These are phyloP conservation scores for Agraylea sexmaculata DNA, from an alignment of 1,140 invertebrate species.

Conservation along the genomic window DNA sequence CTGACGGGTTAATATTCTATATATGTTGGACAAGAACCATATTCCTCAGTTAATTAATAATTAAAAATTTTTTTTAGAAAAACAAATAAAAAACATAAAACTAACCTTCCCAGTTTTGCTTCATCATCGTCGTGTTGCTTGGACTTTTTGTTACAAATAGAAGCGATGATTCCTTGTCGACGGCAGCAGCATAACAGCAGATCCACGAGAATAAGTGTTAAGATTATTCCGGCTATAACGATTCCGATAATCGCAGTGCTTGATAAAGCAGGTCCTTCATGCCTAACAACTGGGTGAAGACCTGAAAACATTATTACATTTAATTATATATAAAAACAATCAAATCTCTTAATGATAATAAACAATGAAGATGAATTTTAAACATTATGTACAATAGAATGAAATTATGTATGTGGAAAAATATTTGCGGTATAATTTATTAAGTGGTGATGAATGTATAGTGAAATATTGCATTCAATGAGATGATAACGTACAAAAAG, in stretches of 20 bases:
- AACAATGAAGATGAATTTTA: no score
- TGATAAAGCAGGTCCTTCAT: slow-evolving; percentile 49
- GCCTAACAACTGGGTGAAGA: slow-evolving; percentile 42
- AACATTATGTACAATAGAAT: no score
- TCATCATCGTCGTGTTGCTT: slow-evolving; percentile 65
- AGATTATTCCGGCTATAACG: slow-evolving; percentile 56
- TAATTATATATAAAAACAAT: slow-evolving; percentile 2
- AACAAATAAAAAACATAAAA: slow-evolving; percentile 9
- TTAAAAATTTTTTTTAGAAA: neutral
- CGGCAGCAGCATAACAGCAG: slow-evolving; percentile 61
- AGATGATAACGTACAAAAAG: no score
- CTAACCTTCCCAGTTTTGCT: slow-evolving; percentile 68
- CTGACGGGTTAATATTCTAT: no score
- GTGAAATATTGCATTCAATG: no score
- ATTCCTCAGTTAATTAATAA: slow-evolving; percentile 3
- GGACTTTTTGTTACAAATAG: slow-evolving; percentile 51
- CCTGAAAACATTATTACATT: slow-evolving; percentile 24
- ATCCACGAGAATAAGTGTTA: slow-evolving; percentile 67
- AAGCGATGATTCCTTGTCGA: slow-evolving; percentile 56
- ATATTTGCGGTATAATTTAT: no score
- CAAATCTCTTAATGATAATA: neutral
- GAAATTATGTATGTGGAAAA: no score
- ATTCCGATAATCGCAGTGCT: slow-evolving; percentile 67
- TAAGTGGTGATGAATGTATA: no score
- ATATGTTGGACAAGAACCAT: no score